phyloP scores from a whole-genome alignment of 2,888 invertebrate species.

The Caenorhabditis angaria region DNA sequence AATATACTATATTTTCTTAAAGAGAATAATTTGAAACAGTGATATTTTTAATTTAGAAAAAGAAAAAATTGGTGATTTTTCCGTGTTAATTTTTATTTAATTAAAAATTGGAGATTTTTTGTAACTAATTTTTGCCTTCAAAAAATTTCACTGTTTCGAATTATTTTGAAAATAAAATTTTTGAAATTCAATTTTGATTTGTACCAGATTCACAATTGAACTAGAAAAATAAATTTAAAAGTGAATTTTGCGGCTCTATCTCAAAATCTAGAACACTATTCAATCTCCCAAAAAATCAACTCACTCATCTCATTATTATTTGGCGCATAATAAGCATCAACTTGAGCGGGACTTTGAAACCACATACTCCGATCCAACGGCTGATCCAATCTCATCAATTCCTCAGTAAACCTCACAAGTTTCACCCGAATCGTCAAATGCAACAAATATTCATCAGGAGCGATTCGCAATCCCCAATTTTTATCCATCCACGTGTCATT shows the following conservation, averaged over 20 bases:
- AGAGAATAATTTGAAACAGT: no score
- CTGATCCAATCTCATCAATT: slow-evolving; percentile 49
- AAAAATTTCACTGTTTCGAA: no score
- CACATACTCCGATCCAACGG: slow-evolving; percentile 60
- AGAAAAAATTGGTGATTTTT: no score
- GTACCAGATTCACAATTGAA: no score
- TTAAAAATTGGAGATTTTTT: no score
- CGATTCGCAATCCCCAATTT: slow-evolving; percentile 58
- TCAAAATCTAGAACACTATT: neutral
- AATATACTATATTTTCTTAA: no score
- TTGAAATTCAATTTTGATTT: no score
- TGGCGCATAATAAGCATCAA: slow-evolving; percentile 72
- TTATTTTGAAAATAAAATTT: no score
- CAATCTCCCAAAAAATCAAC: slow-evolving; percentile 10
- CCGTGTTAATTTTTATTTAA: no score
- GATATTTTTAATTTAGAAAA: no score
- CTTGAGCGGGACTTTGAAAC: slow-evolving; percentile 70
- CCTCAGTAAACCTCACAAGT: slow-evolving; percentile 54
- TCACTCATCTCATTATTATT: slow-evolving; percentile 71
- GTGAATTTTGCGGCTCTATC: neutral
- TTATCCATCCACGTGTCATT: slow-evolving; percentile 68
- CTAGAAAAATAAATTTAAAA: no score
- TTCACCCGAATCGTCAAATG: slow-evolving; percentile 67
- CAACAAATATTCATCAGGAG: slow-evolving; percentile 54
- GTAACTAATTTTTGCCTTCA: no score